Evolutionary conservation across 2,888 invertebrate species (phyloP).

Genomic region (Prenolepis imparis): DNA sequence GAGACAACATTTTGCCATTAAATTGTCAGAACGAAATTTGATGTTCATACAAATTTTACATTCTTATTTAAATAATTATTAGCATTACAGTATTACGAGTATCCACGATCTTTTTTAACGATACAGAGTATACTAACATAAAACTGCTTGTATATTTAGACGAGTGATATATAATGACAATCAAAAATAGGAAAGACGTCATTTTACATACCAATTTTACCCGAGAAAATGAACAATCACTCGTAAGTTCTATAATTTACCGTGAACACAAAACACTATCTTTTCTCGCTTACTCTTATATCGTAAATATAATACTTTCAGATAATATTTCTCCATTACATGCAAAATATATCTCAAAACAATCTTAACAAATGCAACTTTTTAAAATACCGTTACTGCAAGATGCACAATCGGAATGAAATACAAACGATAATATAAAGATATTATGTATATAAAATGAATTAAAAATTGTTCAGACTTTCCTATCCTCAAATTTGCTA

Average conservation of each 20-base stretch:
- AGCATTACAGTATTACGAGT: background rate
- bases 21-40: background rate
- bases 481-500: slow-evolving; percentile 51
- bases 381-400: slow-evolving; percentile 58
- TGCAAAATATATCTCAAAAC: slow-evolving; percentile 66
- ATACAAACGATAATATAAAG: slow-evolving; percentile 62
- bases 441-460: slow-evolving; percentile 49
- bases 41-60: slow-evolving; percentile 19
- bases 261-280: slow-evolving; percentile 45
- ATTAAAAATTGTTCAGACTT: slow-evolving; percentile 27
- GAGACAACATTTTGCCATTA: slow-evolving; percentile 27
- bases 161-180: background rate
- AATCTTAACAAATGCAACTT: slow-evolving; percentile 51
- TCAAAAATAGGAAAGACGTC: background rate
- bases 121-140: background rate
- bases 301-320: slow-evolving; percentile 46
- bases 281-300: slow-evolving; percentile 41
- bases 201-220: background rate
- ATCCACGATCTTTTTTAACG: background rate
- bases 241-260: slow-evolving; percentile 20
- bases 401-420: slow-evolving; percentile 60
- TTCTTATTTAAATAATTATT: slow-evolving; percentile 10
- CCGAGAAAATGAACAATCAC: background rate
- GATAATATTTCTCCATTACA: slow-evolving; percentile 65
- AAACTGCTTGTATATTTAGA: slow-evolving; percentile 6